These are phyloP conservation scores for Drosophila macrospina DNA, from an alignment of 2,888 invertebrate genomes.

Conservation along the genomic window DNA sequence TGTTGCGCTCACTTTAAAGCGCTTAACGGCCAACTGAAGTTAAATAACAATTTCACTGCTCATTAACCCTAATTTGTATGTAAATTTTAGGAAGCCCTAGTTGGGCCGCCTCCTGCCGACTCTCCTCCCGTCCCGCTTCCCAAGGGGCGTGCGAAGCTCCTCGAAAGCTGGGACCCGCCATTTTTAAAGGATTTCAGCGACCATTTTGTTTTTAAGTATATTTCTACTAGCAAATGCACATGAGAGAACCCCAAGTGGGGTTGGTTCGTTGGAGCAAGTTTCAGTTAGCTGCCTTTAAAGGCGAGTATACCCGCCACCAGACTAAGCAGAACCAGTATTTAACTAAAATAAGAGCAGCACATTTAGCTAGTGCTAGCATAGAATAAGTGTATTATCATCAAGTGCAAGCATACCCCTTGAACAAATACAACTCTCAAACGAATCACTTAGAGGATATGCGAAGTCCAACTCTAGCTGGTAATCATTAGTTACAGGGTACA, in stretches of 20 bases:
- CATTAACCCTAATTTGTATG: slow-evolving; percentile 83
- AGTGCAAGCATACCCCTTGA: no score
- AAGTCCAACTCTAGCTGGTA: no score
- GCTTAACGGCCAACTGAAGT: slow-evolving; percentile 75
- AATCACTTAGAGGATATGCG: no score
- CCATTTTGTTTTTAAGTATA: slow-evolving; percentile 56
- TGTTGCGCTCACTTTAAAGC: slow-evolving; percentile 71
- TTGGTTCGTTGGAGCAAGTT: not conserved
- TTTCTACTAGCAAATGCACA: slow-evolving; percentile 72
- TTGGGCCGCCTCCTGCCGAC: slow-evolving; percentile 16
- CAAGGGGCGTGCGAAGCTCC: slow-evolving; percentile 1
- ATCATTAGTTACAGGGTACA: no score
- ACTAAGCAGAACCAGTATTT: not conserved
- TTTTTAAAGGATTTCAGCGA: slow-evolving; percentile 68
- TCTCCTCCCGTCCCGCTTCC: not conserved
- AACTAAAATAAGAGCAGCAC: not conserved
- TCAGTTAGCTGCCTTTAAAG: slow-evolving; percentile 3
- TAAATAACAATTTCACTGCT: slow-evolving; percentile 83
- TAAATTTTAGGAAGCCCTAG: slow-evolving; percentile 73
- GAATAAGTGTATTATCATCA: no score
- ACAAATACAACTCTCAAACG: no score
- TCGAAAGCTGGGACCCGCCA: slow-evolving; percentile 25
- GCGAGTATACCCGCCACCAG: not conserved
- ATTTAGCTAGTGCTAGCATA: no score
- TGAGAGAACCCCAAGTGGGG: slow-evolving; percentile 22